Percentiles rank a stretch among this genome's conserved stretches.
Conservation (phyloP, 23 tunicate species). For the Halocynthia aurantium region DNA sequence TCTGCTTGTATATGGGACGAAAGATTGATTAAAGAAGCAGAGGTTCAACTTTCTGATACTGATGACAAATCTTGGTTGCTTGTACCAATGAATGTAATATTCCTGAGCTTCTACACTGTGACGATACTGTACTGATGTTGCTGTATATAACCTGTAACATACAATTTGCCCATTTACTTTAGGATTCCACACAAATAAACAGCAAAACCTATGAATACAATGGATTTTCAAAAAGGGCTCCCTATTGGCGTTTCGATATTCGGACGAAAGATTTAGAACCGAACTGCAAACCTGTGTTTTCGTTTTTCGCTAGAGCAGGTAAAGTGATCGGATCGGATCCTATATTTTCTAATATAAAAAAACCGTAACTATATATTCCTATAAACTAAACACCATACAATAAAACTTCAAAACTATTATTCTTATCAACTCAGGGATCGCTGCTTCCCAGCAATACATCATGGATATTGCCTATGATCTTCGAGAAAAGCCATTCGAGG, state of each 20-base stretch:
- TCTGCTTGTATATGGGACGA: slow-evolving; percentile 21
- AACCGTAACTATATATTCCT: too few relatives aligned
- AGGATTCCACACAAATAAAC: background rate
- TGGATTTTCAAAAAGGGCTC: slow-evolving; percentile 10
- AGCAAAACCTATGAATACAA: slow-evolving; percentile 7
- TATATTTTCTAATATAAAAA: too few relatives aligned
- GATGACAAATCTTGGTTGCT: background rate
- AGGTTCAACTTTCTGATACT: background rate
- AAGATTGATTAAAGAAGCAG: background rate
- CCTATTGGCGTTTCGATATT: slow-evolving; percentile 12
- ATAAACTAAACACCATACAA: background rate
- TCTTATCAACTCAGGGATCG: background rate
- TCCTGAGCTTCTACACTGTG: background rate
- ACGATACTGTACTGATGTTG: background rate
- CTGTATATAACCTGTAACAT: background rate
- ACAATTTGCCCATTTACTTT: background rate
- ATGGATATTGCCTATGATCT: slow-evolving; percentile 4
- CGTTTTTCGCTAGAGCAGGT: slow-evolving; percentile 27
- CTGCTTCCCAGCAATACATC: slow-evolving; percentile 14
- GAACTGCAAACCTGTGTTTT: slow-evolving; percentile 3
- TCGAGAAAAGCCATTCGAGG: background rate
- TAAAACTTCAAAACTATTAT: background rate
- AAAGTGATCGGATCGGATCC: too few relatives aligned
- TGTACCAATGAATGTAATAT: background rate
- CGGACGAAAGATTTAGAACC: background rate